A percentile compares a stretch with the other conserved stretches of the same genome.
phyloP scores from a whole-genome alignment of 2,888 invertebrate genomes.

The Drosophila borborema region DNA sequence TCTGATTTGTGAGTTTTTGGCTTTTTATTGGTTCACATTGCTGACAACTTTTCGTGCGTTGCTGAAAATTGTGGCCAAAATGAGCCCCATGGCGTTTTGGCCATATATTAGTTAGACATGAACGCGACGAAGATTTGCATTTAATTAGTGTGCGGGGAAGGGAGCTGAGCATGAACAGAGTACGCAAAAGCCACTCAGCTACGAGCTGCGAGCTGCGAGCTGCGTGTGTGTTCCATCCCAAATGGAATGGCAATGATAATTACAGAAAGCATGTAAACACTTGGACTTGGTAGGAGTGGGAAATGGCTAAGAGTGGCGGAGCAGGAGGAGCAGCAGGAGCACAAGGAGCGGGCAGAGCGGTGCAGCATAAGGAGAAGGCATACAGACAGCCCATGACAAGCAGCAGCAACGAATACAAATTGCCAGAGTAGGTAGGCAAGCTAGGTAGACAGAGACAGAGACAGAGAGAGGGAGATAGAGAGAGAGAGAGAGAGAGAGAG shows the following conservation, averaged over 20 bases:
- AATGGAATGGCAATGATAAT: conserved; percentile 82
- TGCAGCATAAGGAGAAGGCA: conserved; percentile 26
- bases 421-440: conserved; percentile 34
- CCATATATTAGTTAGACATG: conserved; percentile 68
- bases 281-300: conserved; percentile 34
- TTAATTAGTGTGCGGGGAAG: conserved; percentile 65
- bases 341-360: not conserved
- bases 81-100: conserved; percentile 68
- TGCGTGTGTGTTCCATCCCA: conserved; percentile 79
- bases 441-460: not conserved
- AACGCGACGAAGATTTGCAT: conserved; percentile 72
- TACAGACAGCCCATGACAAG: conserved; percentile 65
- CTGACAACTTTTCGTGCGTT: conserved; percentile 63
- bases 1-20: conserved; percentile 38
- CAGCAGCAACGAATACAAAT: conserved; percentile 58
- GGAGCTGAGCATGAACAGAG: conserved; percentile 12
- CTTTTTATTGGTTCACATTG: conserved; percentile 21
- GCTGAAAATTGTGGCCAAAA: conserved; percentile 68
- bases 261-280: conserved; percentile 81
- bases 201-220: conserved; percentile 24
- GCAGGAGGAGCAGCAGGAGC: not conserved
- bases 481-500: not conserved
- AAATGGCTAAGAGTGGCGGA: not conserved
- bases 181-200: conserved; percentile 48
- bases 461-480: not conserved